Conservation (phyloP, 2,888 invertebrate species). For the Protonemura montana region DNA sequence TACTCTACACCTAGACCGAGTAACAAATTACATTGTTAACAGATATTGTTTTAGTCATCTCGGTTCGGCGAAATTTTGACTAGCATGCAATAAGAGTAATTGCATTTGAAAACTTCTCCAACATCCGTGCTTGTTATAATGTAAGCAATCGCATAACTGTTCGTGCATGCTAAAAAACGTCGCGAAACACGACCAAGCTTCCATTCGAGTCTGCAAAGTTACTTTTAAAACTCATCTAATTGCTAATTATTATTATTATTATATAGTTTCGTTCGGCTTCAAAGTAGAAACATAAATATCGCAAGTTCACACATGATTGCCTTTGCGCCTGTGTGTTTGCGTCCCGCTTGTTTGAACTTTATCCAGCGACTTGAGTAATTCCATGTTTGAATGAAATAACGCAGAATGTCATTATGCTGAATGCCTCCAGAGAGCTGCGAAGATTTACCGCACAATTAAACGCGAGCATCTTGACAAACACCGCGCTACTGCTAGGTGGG, state of each 20-base stretch:
- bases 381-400: constrained; percentile 32
- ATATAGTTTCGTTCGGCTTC: neutral
- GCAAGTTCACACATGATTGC: constrained; percentile 5
- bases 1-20: neutral
- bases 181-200: neutral
- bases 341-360: constrained; percentile 18
- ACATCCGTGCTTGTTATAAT: neutral
- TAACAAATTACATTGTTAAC: neutral
- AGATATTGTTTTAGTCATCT: constrained; percentile 1
- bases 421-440: constrained; percentile 18
- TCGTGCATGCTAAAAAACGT: neutral
- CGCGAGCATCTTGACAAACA: constrained; percentile 13
- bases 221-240: neutral
- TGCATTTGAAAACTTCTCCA: neutral
- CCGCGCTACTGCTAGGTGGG: neutral
- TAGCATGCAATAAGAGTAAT: neutral
- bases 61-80: neutral
- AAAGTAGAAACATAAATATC: neutral
- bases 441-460: constrained; percentile 38
- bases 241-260: neutral
- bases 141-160: neutral
- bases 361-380: constrained; percentile 13
- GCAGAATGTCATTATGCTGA: constrained; percentile 31
- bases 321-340: neutral
- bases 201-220: neutral